phyloP scores from a whole-genome alignment of 64 coral and sea anemone genomes.

The Montipora foliosa region DNA sequence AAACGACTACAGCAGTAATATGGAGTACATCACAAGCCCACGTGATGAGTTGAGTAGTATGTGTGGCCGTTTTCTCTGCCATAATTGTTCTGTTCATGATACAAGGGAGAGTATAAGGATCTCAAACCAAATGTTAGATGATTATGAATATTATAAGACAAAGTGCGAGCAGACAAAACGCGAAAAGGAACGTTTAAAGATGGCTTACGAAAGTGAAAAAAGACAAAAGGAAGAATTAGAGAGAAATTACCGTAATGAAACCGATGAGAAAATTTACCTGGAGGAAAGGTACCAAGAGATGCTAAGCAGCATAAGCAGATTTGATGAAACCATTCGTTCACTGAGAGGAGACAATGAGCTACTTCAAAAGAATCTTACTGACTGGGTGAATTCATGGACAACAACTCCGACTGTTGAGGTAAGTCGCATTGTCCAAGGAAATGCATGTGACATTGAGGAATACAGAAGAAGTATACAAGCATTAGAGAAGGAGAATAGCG shows the following conservation, averaged over 20 bases:
- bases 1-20: slow-evolving; percentile 34
- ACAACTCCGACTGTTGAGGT: background rate
- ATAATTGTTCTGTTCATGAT: slow-evolving; percentile 21
- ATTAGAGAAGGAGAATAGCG: slow-evolving; percentile 85
- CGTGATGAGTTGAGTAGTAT: background rate
- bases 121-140: slow-evolving; percentile 52
- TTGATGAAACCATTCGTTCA: slow-evolving; percentile 63
- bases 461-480: slow-evolving; percentile 75
- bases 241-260: slow-evolving; percentile 78
- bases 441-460: slow-evolving; percentile 43
- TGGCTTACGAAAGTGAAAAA: slow-evolving; percentile 81
- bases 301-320: slow-evolving; percentile 51
- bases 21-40: slow-evolving; percentile 13
- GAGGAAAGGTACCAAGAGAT: slow-evolving; percentile 79
- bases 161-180: slow-evolving; percentile 85
- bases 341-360: slow-evolving; percentile 54
- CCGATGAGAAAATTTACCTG: slow-evolving; percentile 58
- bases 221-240: slow-evolving; percentile 91
- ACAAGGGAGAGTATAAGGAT: slow-evolving; percentile 19
- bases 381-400: slow-evolving; percentile 42
- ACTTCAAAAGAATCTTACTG: slow-evolving; percentile 50
- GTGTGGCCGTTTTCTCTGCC: slow-evolving; percentile 8
- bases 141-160: slow-evolving; percentile 81
- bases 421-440: background rate
- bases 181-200: slow-evolving; percentile 84